Evolutionary conservation across 2,797 vertebrate species (phyloP), one percentile per base, ranked within the genome.

Genomic region (Mus caroli): DNA sequence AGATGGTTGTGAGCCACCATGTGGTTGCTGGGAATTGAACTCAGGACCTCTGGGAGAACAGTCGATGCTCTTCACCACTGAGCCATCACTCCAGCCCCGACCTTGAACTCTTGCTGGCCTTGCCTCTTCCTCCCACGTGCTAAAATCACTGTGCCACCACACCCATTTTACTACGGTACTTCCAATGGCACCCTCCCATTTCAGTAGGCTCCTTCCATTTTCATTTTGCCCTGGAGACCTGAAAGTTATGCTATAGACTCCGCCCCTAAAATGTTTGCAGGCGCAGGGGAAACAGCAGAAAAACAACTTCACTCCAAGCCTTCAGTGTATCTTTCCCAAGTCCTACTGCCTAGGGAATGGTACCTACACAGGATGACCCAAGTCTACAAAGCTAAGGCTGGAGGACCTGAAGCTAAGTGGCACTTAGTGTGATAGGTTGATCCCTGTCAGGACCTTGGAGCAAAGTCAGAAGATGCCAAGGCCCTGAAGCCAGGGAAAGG

Each of bases 381-480:
- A 77, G 31, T 20, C 62, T 52, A 26, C 43, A 64, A 78, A 79
- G 62, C 17, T 76, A 86, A 92, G 90, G 60, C 15, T 34, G 20
- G 78, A 73, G 26, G 58, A 76, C 37, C 3, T 26, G 43, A 83
- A 86, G 34, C 52, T 90, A 76, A 37, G 76, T n/a, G 78, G 71
- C 20, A 75, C 62, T 64, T 69, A 76, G 22, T 28, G 3, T 14
- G 91, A 85, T 94, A 52, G 67, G 37, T 26, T 78, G 28, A 43
- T 95, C 89, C 69, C 80, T 0, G 1, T 58, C 43, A 58, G 52
- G n/a, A 80, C 50, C 58, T 26, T 77, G 12, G 10, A 88, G 73
- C 71, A 86, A 94, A 87, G 50, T 69, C 22, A 96, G 75, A 77
- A 76, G 52, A 96, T 54, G 64, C 24, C 9, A 88, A 69, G 19